These are phyloP conservation scores for Ectobius pallidus DNA, from an alignment of 2,888 invertebrate genomes.

Conservation along the genomic window DNA sequence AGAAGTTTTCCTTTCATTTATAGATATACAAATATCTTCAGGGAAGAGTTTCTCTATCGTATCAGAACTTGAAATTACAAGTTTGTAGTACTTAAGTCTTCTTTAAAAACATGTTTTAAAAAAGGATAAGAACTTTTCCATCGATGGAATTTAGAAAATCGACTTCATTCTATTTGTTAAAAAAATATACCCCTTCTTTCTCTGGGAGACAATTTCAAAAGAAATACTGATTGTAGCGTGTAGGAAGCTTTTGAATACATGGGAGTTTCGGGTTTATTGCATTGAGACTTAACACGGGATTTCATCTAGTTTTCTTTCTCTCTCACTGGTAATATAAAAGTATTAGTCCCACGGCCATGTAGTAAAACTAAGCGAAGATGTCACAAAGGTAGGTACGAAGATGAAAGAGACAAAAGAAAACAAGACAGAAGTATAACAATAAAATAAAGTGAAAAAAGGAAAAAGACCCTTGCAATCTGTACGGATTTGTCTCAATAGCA, in stretches of 20 bases:
- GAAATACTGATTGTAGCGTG: background rate
- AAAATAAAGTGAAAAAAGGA: slow-evolving; percentile 32
- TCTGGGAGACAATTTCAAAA: background rate
- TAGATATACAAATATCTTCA: too few species aligned
- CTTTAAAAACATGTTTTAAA: slow-evolving; percentile 10
- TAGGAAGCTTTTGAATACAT: background rate
- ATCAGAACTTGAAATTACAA: too few species aligned
- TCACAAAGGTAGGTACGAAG: slow-evolving; percentile 18
- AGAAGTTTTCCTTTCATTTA: too few species aligned
- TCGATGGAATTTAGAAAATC: background rate
- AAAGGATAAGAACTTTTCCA: background rate
- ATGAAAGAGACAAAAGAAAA: slow-evolving; percentile 32
- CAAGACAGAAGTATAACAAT: slow-evolving; percentile 36
- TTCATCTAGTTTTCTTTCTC: slow-evolving; percentile 31
- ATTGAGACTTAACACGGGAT: slow-evolving; percentile 36
- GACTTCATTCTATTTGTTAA: slow-evolving; percentile 2
- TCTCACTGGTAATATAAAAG: slow-evolving; percentile 33
- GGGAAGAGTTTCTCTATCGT: too few species aligned
- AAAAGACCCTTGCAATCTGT: slow-evolving; percentile 29
- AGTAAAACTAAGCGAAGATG: slow-evolving; percentile 19
- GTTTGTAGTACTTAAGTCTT: background rate
- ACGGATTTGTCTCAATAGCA: slow-evolving; percentile 39
- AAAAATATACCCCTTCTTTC: background rate
- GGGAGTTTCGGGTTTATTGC: slow-evolving; percentile 24
- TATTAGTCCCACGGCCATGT: background rate